A percentile compares a stretch with the other conserved stretches of the same genome.
Conservation (phyloP, 2,888 invertebrate genomes). For the Zhuqinia jingwanae region DNA sequence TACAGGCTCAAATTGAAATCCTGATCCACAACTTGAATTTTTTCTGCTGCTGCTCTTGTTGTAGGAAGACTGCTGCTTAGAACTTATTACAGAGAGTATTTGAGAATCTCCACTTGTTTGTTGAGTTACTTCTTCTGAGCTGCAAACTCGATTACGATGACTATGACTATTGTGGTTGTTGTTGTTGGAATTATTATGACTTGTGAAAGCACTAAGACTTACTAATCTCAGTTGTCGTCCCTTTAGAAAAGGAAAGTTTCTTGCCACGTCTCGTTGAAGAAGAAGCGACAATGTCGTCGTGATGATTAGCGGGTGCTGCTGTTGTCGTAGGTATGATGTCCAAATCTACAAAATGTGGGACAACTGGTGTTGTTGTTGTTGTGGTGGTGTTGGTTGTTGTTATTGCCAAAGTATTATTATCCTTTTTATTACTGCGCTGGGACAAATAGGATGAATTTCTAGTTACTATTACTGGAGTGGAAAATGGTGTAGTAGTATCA, state of each 20-base stretch:
- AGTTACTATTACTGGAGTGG: conserved; percentile 22
- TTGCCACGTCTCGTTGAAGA: not conserved
- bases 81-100: conserved; percentile 1
- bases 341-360: conserved; percentile 14
- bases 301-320: not conserved
- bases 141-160: conserved; percentile 39
- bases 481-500: conserved; percentile 3
- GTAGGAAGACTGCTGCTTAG: conserved; percentile 43
- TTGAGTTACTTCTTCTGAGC: conserved; percentile 31
- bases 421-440: not conserved
- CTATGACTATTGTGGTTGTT: conserved; percentile 7
- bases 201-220: conserved; percentile 11
- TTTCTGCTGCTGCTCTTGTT: not conserved
- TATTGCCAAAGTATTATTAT: no score
- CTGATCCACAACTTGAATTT: conserved; percentile 28
- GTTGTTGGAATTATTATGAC: conserved; percentile 36
- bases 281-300: conserved; percentile 24
- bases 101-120: not conserved
- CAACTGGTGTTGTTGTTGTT: not conserved
- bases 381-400: no score
- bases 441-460: not conserved
- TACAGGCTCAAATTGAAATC: conserved; percentile 32
- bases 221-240: conserved; percentile 29
- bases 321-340: not conserved
- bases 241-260: not conserved